phyloP scores from a whole-genome alignment of 2,113 vertebrate species.

The Macquaria australasica region DNA sequence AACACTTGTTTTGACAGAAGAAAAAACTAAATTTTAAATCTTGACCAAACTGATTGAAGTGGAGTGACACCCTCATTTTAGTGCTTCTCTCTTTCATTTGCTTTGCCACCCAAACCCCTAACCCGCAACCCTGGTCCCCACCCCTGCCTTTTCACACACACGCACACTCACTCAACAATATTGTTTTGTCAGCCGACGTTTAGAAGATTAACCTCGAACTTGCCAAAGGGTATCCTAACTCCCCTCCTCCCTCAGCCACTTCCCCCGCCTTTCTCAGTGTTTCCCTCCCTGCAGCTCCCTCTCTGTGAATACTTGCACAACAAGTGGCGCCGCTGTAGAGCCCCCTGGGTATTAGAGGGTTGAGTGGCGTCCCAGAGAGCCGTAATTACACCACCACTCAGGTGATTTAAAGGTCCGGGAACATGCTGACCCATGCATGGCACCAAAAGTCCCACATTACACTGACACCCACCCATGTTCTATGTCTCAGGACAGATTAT shows the following conservation, averaged over 20 bases:
- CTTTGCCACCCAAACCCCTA: conserved; percentile 35
- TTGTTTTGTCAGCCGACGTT: conserved; percentile 79
- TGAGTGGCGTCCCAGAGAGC: conserved; percentile 79
- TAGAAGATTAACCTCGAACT: conserved; percentile 81
- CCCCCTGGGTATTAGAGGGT: conserved; percentile 82
- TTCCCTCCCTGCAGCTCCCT: conserved; percentile 59
- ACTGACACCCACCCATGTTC: conserved; percentile 51
- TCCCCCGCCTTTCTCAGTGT: conserved; percentile 47
- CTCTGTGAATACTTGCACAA: conserved; percentile 79
- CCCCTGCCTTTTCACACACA: conserved; percentile 43
- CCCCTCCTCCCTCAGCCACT: conserved; percentile 28
- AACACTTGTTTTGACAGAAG: conserved; percentile 32
- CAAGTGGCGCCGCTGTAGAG: conserved; percentile 81
- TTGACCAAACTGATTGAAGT: conserved; percentile 34
- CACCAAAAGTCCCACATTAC: conserved; percentile 59
- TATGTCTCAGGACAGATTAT: conserved; percentile 29
- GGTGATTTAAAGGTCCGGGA: conserved; percentile 80
- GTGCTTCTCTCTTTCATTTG: conserved; percentile 52
- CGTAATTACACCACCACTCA: conserved; percentile 81
- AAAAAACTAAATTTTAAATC: conserved; percentile 39
- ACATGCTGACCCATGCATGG: conserved; percentile 78
- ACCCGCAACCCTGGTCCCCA: conserved; percentile 26
- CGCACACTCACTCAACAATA: conserved; percentile 58
- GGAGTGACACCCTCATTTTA: conserved; percentile 21
- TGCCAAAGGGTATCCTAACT: conserved; percentile 73